Conservation (phyloP, 2,113 vertebrate genomes). For the Synodontis membranacea region DNA sequence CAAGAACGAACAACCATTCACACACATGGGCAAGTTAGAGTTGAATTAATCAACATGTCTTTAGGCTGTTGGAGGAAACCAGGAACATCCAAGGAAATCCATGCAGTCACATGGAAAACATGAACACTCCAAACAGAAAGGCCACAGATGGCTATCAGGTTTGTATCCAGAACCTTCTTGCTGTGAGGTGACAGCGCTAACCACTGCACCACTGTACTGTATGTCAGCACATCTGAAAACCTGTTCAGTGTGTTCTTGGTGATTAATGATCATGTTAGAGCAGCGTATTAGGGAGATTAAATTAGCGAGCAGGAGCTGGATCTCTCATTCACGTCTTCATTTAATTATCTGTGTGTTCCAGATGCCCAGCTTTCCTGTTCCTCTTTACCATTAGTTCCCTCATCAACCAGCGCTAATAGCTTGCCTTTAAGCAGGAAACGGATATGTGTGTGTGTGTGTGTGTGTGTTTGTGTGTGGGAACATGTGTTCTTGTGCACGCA, state of each 20-base stretch:
- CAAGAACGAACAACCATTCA: no score
- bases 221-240: background rate
- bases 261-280: background rate
- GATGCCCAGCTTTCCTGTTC: slow-evolving; percentile 16
- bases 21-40: no score
- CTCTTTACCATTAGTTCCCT: slow-evolving; percentile 2
- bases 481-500: background rate
- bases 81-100: no score
- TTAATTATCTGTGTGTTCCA: slow-evolving; percentile 10
- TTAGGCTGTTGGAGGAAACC: no score
- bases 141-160: no score
- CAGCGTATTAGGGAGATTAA: slow-evolving; percentile 22
- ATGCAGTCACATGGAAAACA: no score
- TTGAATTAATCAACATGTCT: no score
- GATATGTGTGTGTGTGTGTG: background rate
- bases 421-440: slow-evolving; percentile 1
- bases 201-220: background rate
- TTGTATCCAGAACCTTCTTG: no score
- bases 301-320: slow-evolving; percentile 28
- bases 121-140: no score
- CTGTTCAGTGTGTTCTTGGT: background rate
- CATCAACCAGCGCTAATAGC: slow-evolving; percentile 24
- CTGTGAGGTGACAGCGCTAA: no score
- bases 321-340: background rate
- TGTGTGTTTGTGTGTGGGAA: background rate